These are phyloP conservation scores for Himantopus leucocephalus DNA, from an alignment of 2,113 vertebrate genomes.

Conservation along the genomic window DNA sequence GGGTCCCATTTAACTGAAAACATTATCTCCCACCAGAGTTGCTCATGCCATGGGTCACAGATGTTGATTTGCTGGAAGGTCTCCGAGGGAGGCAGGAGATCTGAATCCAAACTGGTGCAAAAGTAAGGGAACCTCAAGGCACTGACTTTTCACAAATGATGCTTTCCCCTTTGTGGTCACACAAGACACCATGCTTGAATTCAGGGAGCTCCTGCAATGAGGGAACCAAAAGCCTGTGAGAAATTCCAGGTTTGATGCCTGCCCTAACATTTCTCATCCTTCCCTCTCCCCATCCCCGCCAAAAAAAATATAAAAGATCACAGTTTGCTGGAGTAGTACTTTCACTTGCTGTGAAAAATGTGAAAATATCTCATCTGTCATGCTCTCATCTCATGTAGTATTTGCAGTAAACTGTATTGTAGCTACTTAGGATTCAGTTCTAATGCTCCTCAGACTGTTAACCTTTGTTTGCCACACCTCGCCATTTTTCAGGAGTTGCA, in stretches of 20 bases:
- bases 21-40: not conserved
- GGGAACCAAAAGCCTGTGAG: not conserved
- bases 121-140: not conserved
- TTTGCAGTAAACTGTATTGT: not conserved
- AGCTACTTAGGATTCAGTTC: not conserved
- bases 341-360: not conserved
- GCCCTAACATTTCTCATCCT: not conserved
- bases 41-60: not conserved
- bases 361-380: not conserved
- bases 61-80: not conserved
- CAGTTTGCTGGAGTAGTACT: not conserved
- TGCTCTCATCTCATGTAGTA: accelerated
- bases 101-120: not conserved
- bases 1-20: not conserved
- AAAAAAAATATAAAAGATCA: not conserved
- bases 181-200: not conserved
- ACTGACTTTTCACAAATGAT: not conserved
- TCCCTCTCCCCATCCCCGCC: accelerated
- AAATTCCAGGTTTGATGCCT: not conserved
- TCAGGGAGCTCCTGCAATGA: not conserved
- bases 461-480: not conserved
- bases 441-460: not conserved
- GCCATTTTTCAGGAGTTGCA: not conserved
- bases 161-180: not conserved
- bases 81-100: not conserved